A percentile compares a stretch with the other conserved stretches of the same genome.
Conservation (phyloP, 1,140 invertebrate genomes). For the Diprion similis region DNA sequence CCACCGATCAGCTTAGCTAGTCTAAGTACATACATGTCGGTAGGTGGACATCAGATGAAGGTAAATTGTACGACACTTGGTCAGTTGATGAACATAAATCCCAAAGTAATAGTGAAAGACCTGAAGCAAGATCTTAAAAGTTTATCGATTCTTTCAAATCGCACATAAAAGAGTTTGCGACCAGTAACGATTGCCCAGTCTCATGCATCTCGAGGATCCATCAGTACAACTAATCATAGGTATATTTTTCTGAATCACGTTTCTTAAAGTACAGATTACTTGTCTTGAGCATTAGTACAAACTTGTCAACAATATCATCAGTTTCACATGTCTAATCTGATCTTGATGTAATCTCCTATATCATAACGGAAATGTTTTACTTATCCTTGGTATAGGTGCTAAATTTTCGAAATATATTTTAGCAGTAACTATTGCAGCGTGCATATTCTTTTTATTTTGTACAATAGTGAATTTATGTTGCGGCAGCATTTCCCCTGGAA, state of each 20-base stretch:
- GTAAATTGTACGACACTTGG: constrained; percentile 49
- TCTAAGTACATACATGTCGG: constrained; percentile 48
- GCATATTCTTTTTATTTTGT: background rate
- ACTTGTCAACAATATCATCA: background rate
- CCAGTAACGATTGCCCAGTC: background rate
- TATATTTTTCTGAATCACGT: background rate
- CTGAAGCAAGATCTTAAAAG: constrained; percentile 26
- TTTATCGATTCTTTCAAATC: constrained; percentile 2
- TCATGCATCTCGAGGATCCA: background rate
- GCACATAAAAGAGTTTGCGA: background rate
- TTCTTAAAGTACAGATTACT: background rate
- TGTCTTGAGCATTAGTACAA: background rate
- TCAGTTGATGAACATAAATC: constrained; percentile 50
- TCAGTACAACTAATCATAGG: background rate
- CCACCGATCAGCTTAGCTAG: constrained; percentile 41
- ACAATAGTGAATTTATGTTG: background rate
- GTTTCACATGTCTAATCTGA: constrained; percentile 6
- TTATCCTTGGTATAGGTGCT: too few relatives aligned
- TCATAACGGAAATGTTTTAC: too few relatives aligned
- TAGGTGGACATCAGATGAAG: constrained; percentile 47
- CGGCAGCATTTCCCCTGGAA: background rate
- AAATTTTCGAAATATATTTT: too few relatives aligned
- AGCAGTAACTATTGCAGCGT: background rate
- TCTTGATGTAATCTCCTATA: too few relatives aligned
- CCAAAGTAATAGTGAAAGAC: constrained; percentile 39